A percentile compares a stretch with the other conserved stretches of the same genome.
Evolutionary conservation across 1,140 invertebrate genomes (phyloP).

Genomic region (Parasteatoda tepidariorum): DNA sequence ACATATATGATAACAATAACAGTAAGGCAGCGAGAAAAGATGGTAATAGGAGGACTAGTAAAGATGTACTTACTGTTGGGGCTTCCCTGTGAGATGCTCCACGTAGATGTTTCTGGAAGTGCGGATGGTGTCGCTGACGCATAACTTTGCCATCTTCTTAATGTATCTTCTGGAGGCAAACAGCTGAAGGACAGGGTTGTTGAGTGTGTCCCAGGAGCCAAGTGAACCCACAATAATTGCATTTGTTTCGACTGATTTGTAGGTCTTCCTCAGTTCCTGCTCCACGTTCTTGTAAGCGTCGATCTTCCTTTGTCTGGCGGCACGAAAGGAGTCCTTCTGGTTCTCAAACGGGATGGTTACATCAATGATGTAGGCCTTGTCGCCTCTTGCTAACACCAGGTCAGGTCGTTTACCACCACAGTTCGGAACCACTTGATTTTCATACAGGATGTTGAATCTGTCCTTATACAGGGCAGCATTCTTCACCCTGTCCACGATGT

Average conservation of each 20-base stretch:
- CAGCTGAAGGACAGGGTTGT: background rate
- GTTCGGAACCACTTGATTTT: background rate
- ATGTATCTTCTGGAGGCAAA: background rate
- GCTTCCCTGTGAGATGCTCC: background rate
- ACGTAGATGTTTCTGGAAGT: background rate
- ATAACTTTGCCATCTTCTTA: background rate
- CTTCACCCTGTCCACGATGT: background rate
- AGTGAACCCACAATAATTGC: background rate
- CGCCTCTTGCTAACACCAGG: accelerated
- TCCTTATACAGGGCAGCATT: background rate
- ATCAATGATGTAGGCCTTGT: background rate
- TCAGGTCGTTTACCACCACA: background rate
- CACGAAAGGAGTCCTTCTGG: background rate
- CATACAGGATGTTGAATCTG: background rate
- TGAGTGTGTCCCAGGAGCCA: background rate
- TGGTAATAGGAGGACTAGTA: too few relatives aligned
- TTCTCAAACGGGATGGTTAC: background rate
- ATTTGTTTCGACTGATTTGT: too few relatives aligned
- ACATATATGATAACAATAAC: too few relatives aligned
- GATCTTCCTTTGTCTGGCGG: background rate
- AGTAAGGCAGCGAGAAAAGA: too few relatives aligned
- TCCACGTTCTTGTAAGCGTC: background rate
- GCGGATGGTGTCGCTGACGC: background rate
- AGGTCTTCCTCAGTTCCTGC: background rate
- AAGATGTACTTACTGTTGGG: too few relatives aligned